Conservation (phyloP, 1,140 invertebrate species). For the Drosophila eugracilis region DNA sequence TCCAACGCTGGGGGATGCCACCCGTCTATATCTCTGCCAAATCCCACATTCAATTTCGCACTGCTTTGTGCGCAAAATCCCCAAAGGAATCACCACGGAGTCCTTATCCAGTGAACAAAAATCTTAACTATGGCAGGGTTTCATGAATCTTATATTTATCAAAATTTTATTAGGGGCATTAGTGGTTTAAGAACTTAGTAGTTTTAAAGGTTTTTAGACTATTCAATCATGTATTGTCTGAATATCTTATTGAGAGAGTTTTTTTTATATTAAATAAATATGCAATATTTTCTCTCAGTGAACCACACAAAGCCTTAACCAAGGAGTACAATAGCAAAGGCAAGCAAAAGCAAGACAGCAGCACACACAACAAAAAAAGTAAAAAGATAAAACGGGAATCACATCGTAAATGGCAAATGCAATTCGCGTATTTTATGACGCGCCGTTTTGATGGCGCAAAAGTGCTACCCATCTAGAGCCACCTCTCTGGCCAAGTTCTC, state of each 20-base stretch:
- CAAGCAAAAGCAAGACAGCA: constrained; percentile 28
- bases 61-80: constrained; percentile 82
- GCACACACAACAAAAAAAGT: constrained; percentile 36
- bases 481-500: constrained; percentile 20
- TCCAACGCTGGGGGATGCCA: constrained; percentile 15
- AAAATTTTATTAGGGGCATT: no score
- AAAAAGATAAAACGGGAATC: constrained; percentile 56
- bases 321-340: constrained; percentile 55
- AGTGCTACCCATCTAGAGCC: constrained; percentile 62
- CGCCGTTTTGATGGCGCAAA: constrained; percentile 78
- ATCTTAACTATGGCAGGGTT: no score
- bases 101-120: constrained; percentile 30
- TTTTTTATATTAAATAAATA: no score
- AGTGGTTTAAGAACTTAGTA: no score
- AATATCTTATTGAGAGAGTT: no score
- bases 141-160: no score
- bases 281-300: constrained; percentile 7
- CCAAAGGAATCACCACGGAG: constrained; percentile 73
- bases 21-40: constrained; percentile 70
- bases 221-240: no score
- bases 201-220: no score
- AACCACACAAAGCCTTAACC: constrained; percentile 32
- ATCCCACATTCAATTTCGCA: constrained; percentile 84
- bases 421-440: constrained; percentile 84
- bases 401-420: constrained; percentile 83